Percentiles rank a stretch among this genome's conserved stretches.
These are phyloP conservation scores for Scopus umbretta DNA, from an alignment of 2,113 vertebrate genomes.

Conservation along the genomic window DNA sequence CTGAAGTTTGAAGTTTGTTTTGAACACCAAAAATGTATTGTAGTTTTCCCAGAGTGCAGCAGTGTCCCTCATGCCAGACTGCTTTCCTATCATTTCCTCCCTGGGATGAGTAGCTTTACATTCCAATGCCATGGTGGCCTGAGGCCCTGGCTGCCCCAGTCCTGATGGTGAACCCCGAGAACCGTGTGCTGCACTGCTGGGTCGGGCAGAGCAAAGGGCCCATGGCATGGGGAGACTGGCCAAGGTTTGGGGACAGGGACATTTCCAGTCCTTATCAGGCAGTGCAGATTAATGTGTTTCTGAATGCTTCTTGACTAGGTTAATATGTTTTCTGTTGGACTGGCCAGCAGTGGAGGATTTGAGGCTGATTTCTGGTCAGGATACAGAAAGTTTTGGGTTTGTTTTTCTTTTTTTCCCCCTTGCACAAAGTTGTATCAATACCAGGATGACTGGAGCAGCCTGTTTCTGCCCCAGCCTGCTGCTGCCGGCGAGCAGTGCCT, in stretches of 20 bases:
- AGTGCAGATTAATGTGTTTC: neutral
- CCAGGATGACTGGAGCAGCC: neutral
- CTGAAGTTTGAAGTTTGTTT: neutral
- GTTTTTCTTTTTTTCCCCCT: too few relatives aligned
- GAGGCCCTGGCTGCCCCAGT: neutral
- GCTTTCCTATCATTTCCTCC: rapidly evolving
- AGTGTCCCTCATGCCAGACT: neutral
- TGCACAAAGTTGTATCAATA: neutral
- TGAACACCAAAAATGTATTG: neutral
- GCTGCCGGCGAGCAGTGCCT: rapidly evolving
- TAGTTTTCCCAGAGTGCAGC: neutral
- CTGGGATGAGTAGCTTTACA: too few relatives aligned
- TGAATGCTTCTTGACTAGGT: neutral
- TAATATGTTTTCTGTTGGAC: neutral
- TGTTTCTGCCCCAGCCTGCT: neutral
- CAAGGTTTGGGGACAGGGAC: neutral
- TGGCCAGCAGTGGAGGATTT: neutral
- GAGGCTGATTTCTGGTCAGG: neutral
- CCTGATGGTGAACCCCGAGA: rapidly evolving
- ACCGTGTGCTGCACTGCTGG: neutral
- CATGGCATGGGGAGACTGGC: rapidly evolving
- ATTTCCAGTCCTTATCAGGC: neutral
- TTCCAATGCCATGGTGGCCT: neutral
- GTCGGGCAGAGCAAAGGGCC: neutral
- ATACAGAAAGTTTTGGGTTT: neutral